Conservation (phyloP, 2,888 invertebrate genomes). For the Lithophane semibrunnea region DNA sequence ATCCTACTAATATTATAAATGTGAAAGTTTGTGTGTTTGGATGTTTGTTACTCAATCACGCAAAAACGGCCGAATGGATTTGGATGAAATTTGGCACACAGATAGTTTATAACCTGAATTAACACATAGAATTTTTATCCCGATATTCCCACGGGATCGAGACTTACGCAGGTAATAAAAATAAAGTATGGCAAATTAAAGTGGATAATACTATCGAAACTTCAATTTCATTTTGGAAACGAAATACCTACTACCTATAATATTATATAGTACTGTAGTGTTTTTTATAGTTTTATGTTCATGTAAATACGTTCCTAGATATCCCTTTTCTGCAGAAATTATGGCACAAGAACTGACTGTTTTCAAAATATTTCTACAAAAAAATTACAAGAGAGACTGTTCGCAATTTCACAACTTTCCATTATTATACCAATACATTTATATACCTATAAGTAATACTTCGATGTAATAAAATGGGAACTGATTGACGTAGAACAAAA, state of each 20-base stretch:
- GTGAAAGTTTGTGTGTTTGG: too few species aligned
- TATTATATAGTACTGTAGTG: too few species aligned
- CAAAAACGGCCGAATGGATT: too few species aligned
- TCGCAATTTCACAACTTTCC: constrained; percentile 29
- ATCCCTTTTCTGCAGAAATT: neutral
- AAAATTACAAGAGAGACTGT: constrained; percentile 1
- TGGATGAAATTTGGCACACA: too few species aligned
- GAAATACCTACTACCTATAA: too few species aligned
- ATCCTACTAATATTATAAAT: too few species aligned
- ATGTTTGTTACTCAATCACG: too few species aligned
- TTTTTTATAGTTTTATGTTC: neutral
- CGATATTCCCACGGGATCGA: too few species aligned
- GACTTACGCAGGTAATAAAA: neutral
- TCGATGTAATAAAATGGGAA: constrained; percentile 47
- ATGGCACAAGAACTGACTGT: neutral
- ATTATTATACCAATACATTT: constrained; percentile 26
- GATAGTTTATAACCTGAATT: too few species aligned
- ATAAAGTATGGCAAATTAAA: neutral
- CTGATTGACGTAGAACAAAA: constrained; percentile 54
- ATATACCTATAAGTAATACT: constrained; percentile 21
- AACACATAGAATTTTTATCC: too few species aligned
- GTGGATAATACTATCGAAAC: neutral
- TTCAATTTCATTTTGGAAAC: neutral
- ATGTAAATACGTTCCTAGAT: neutral
- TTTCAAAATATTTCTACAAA: constrained; percentile 6